A percentile compares a stretch with the other conserved stretches of the same genome.
Evolutionary conservation across 2,888 invertebrate species (phyloP).

Genomic region (Apotomis betuletana): DNA sequence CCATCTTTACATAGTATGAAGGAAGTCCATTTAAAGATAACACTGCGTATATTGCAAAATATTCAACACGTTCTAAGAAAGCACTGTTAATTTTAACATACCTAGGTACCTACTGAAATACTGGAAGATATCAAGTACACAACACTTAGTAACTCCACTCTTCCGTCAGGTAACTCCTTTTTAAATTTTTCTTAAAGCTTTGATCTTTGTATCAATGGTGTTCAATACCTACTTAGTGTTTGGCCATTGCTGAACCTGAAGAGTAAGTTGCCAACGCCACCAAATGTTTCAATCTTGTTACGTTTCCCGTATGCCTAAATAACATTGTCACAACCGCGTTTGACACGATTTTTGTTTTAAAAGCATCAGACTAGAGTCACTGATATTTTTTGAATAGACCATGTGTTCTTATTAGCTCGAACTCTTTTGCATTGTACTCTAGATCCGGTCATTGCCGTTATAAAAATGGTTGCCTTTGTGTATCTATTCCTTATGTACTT

Average conservation of each 20-base stretch:
- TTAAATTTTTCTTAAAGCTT: no score
- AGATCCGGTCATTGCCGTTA: conserved; percentile 55
- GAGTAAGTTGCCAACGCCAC: no score
- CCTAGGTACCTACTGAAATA: background rate
- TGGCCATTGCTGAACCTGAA: no score
- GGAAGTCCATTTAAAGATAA: conserved; percentile 20
- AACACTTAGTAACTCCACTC: no score
- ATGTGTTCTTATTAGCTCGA: conserved; percentile 16
- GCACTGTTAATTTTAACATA: background rate
- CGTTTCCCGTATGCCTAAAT: no score
- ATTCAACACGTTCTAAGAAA: background rate
- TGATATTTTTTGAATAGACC: background rate
- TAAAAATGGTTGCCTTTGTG: conserved; percentile 63
- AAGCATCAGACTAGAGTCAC: background rate
- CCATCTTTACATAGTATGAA: conserved; percentile 16
- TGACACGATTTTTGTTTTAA: no score
- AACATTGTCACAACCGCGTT: no score
- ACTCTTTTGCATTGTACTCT: conserved; percentile 43
- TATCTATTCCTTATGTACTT: conserved; percentile 53
- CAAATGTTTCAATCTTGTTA: no score
- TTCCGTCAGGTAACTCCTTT: no score
- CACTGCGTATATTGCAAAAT: conserved; percentile 1
- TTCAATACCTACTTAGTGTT: no score
- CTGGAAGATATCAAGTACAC: background rate
- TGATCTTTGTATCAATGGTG: no score